Conservation (phyloP, 2,797 vertebrate genomes). For the Lerista edwardsae region DNA sequence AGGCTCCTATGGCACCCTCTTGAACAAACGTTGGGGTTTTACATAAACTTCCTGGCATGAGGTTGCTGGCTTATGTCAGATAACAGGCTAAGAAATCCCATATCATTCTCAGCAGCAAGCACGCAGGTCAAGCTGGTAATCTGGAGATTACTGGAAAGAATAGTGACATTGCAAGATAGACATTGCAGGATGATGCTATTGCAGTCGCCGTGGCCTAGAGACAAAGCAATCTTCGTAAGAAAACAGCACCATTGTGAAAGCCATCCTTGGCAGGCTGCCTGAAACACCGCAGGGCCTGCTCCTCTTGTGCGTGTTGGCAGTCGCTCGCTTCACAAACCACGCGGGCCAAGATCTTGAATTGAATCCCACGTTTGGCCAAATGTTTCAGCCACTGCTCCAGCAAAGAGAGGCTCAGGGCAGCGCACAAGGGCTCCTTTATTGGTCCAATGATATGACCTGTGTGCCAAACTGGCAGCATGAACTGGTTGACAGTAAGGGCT, state of each 20-base stretch:
- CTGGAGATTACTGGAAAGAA: neutral
- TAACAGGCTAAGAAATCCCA: slow-evolving; percentile 41
- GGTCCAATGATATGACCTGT: neutral
- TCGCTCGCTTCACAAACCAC: neutral
- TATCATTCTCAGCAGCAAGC: slow-evolving; percentile 32
- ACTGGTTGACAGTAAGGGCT: too few relatives aligned
- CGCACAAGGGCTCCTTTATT: neutral
- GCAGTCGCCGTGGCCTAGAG: neutral
- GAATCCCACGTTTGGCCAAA: neutral
- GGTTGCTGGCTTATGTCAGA: slow-evolving; percentile 55
- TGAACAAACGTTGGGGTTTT: slow-evolving; percentile 46
- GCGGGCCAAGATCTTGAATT: neutral
- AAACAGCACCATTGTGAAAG: neutral
- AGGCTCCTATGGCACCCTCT: slow-evolving; percentile 1
- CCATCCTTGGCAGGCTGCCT: neutral
- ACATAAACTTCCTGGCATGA: neutral
- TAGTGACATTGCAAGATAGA: slow-evolving; percentile 24
- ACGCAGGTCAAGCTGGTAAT: slow-evolving; percentile 48
- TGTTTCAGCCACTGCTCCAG: neutral
- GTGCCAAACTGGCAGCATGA: neutral
- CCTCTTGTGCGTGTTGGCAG: neutral
- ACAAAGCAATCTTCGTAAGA: slow-evolving; percentile 24
- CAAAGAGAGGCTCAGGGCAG: neutral
- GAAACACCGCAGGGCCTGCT: neutral
- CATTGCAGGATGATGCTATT: slow-evolving; percentile 12